A percentile compares a stretch with the other conserved stretches of the same genome.
These are phyloP conservation scores for Athalia rosae DNA, from an alignment of 2,888 invertebrate species.

Conservation along the genomic window DNA sequence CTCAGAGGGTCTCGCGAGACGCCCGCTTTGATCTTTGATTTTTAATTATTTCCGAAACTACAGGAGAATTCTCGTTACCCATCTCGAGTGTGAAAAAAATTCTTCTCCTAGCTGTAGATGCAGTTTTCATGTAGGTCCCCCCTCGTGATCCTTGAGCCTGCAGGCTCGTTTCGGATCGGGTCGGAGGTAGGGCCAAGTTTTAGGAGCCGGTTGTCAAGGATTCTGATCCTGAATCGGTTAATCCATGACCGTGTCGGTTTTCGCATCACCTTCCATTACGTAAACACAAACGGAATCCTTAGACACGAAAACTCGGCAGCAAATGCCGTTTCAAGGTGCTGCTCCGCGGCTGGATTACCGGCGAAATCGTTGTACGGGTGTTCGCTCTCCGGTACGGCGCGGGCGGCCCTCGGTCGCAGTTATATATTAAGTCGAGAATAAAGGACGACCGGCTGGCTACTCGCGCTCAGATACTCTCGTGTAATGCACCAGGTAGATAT, in stretches of 20 bases:
- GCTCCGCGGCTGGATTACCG: conserved; percentile 31
- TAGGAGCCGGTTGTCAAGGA: conserved; percentile 19
- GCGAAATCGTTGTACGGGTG: conserved; percentile 11
- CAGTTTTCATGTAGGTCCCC: neutral
- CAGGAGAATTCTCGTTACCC: neutral
- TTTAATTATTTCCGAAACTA: neutral
- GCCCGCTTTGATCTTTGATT: neutral
- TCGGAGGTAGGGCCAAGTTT: neutral
- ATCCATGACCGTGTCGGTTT: conserved; percentile 40
- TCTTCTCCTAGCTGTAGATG: conserved; percentile 6
- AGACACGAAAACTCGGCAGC: neutral
- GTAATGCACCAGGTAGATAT: conserved; percentile 37
- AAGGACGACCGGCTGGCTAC: conserved; percentile 21
- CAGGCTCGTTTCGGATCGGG: conserved; percentile 18
- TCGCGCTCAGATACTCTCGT: conserved; percentile 21
- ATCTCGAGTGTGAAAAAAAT: neutral
- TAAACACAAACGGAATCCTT: conserved; percentile 41
- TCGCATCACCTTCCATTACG: conserved; percentile 38
- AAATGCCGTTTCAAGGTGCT: neutral
- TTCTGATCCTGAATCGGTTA: conserved; percentile 38
- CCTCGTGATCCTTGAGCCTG: conserved; percentile 5
- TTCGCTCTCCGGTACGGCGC: neutral
- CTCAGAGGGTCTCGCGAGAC: neutral
- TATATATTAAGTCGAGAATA: conserved; percentile 43
- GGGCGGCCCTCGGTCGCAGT: conserved; percentile 30